Base-by-base conservation (phyloP, 2,888 invertebrate genomes). In the Aphrophora alni region DNA sequence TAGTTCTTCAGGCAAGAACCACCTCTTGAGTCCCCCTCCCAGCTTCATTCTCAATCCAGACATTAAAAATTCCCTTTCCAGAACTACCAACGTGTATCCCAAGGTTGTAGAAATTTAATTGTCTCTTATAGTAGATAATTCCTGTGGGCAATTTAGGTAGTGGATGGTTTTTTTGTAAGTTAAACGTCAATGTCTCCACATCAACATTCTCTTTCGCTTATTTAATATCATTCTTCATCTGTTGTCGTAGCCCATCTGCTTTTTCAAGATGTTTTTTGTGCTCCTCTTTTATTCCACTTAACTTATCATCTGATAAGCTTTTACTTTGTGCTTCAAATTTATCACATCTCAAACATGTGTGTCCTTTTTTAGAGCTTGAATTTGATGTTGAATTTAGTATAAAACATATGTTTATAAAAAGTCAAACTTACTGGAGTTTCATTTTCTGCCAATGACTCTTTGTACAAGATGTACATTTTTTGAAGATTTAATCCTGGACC, bases 111-210 rank as follows among this genome's bases (percentile, higher is more conserved):
- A 85, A 25, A 74, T 82, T 82, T 10, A 86, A 80, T 77, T 85
- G 85, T 17, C 85, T 33, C 80, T 86, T 85, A 74, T 85, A 85
- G 76, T 81, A 85, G 12, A 85, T 77, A 10, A 85, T 82, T 51
- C 81, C 83, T 26, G 84, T 84, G 10, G 85, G 84, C 24, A 86
- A 84, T 10, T 83, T 28, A 28, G 84, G 84, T 28, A 85, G 75
- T 70, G 83, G 82, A 33, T 85, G 80, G 1, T 84, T 84, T 81
- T 85, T 84, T 75, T 85, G 72, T 70, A 85, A 73, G 82, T 86
- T 83, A 80, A 83, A 85, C 3, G 79, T 44, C 7, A 73, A 26
- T 5, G 17, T 26, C 4, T 71, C 71, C 17, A 27, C 27, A 3
- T 71, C 71, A 26, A 17, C 71, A 71, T 71, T 25, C 4, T 21